Conservation (phyloP, 2,797 vertebrate genomes). For the Phalloptychus januarius region DNA sequence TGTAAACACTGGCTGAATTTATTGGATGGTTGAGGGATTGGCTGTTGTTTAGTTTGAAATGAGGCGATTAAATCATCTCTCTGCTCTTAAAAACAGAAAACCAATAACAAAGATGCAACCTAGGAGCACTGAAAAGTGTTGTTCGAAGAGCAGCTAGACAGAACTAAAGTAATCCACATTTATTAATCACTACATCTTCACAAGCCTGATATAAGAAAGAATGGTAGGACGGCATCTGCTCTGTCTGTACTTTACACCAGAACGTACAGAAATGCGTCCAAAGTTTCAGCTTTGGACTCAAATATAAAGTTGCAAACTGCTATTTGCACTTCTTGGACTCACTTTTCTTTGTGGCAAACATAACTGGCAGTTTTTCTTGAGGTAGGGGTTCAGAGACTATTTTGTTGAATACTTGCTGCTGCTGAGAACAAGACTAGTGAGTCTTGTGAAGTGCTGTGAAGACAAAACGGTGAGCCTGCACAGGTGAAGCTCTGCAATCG, state of each 20-base stretch:
- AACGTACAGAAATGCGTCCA: background rate
- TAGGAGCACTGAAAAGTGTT: background rate
- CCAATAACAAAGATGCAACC: background rate
- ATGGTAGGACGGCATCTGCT: background rate
- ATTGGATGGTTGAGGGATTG: background rate
- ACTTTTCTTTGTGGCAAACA: background rate
- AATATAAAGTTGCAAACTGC: background rate
- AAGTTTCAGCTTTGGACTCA: background rate
- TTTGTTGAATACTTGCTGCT: constrained; percentile 6
- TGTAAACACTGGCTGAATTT: background rate
- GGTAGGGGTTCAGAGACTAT: background rate
- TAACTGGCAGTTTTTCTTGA: background rate
- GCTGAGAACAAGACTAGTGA: background rate
- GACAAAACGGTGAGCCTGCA: background rate
- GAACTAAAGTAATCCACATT: background rate
- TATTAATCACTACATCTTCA: background rate
- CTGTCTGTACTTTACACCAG: background rate
- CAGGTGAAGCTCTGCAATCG: background rate
- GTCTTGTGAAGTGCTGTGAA: background rate
- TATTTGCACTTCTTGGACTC: background rate
- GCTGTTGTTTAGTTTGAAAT: background rate
- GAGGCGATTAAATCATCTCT: background rate
- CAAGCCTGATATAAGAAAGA: background rate
- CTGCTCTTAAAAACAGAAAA: background rate
- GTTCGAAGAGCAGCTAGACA: background rate